Percentiles rank a stretch among this genome's conserved stretches.
Evolutionary conservation across 2,888 invertebrate species (phyloP).

Genomic region (Patella caerulea): DNA sequence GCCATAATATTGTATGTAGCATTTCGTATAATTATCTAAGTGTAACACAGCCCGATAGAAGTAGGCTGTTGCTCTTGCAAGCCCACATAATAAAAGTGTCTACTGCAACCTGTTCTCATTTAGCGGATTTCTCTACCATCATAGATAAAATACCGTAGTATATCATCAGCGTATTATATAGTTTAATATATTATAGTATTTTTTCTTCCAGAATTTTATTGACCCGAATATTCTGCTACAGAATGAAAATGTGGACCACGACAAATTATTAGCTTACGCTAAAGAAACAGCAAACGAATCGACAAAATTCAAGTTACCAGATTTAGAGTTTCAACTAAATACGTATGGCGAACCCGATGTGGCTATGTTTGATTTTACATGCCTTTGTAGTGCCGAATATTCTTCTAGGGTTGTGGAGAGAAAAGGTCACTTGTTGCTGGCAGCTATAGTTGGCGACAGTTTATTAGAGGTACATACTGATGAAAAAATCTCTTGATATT

Average conservation of each 20-base stretch:
- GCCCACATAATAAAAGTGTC: too few species aligned
- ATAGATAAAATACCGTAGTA: too few species aligned
- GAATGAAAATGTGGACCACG: conserved; percentile 91
- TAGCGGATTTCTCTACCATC: too few species aligned
- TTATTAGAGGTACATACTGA: conserved; percentile 82
- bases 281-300: conserved; percentile 90
- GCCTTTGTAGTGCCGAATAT: conserved; percentile 97
- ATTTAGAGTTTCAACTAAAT: conserved; percentile 94
- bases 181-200: too few species aligned
- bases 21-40: too few species aligned
- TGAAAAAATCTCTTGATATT: not conserved
- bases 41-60: too few species aligned
- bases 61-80: too few species aligned
- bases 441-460: conserved; percentile 95
- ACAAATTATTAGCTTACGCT: conserved; percentile 90
- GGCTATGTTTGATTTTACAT: conserved; percentile 99
- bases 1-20: too few species aligned
- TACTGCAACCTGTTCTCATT: too few species aligned
- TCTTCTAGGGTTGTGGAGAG: conserved; percentile 87
- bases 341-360: conserved; percentile 98
- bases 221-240: conserved; percentile 91
- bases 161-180: too few species aligned
- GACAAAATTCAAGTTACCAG: conserved; percentile 66
- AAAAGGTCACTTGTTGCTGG: conserved; percentile 84
- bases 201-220: conserved; percentile 80